Conservation (phyloP, 1,140 invertebrate genomes). For the Camponotus floridanus region DNA sequence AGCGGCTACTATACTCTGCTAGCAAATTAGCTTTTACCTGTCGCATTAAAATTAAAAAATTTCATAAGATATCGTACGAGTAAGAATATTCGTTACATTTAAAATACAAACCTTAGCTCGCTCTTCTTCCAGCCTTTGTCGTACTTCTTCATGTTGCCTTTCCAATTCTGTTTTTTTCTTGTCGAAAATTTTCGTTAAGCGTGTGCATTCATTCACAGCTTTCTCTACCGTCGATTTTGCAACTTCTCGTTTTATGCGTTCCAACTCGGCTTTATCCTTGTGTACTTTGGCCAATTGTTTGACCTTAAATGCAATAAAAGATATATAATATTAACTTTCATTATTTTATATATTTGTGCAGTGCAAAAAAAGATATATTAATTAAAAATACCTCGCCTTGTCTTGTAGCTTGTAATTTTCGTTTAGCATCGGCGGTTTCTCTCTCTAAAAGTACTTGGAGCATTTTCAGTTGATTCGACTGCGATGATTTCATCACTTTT, state of each 20-base stretch:
- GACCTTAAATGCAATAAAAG: constrained; percentile 72
- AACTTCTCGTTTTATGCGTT: constrained; percentile 91
- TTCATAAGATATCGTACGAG: background rate
- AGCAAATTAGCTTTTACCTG: constrained; percentile 80
- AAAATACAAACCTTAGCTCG: constrained; percentile 88
- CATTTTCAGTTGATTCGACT: constrained; percentile 92
- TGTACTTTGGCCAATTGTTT: constrained; percentile 93
- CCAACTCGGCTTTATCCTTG: constrained; percentile 96
- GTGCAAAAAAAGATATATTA: background rate
- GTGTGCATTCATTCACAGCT: constrained; percentile 93
- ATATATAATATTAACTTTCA: constrained; percentile 5
- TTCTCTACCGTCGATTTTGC: constrained; percentile 92
- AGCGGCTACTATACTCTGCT: constrained; percentile 82
- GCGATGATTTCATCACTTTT: constrained; percentile 92
- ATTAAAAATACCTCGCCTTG: constrained; percentile 91
- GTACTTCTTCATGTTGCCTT: constrained; percentile 92
- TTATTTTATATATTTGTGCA: background rate
- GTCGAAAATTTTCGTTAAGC: constrained; percentile 91
- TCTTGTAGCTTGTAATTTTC: constrained; percentile 92
- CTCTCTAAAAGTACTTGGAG: constrained; percentile 89
- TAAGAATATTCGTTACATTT: background rate
- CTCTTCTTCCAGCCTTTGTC: constrained; percentile 89
- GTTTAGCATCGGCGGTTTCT: constrained; percentile 94
- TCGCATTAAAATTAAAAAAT: constrained; percentile 24
- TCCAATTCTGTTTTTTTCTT: constrained; percentile 91